A percentile compares a stretch with the other conserved stretches of the same genome.
phyloP scores from a whole-genome alignment of 2,888 invertebrate genomes.

The Tetropium fuscum region DNA sequence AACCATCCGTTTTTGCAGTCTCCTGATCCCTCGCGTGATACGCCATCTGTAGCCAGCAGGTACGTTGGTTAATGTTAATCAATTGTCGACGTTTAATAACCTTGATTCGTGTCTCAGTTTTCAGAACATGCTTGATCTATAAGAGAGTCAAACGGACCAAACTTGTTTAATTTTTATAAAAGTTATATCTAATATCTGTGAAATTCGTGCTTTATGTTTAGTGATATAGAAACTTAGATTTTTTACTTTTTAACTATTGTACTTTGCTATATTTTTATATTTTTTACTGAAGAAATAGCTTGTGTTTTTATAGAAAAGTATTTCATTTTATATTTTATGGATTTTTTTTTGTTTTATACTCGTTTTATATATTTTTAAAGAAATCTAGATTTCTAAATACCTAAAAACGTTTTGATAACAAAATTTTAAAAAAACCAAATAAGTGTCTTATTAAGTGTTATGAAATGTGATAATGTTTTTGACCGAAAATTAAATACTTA shows the following conservation, averaged over 20 bases:
- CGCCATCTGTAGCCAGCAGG: constrained; percentile 83
- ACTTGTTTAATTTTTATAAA: constrained; percentile 15
- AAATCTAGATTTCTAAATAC: too few species aligned
- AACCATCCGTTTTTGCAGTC: constrained; percentile 77
- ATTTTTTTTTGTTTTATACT: constrained; percentile 1
- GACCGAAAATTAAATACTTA: too few species aligned
- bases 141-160: constrained; percentile 40
- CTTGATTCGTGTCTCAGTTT: constrained; percentile 54
- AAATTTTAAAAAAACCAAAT: too few species aligned
- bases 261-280: constrained; percentile 31
- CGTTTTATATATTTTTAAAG: too few species aligned
- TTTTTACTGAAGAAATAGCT: constrained; percentile 22
- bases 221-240: constrained; percentile 31
- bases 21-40: constrained; percentile 81
- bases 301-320: constrained; percentile 21
- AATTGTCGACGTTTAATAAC: constrained; percentile 1
- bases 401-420: too few species aligned
- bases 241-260: constrained; percentile 24
- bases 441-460: too few species aligned
- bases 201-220: constrained; percentile 43
- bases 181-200: constrained; percentile 32
- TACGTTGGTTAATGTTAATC: constrained; percentile 57
- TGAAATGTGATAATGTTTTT: too few species aligned
- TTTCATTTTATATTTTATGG: constrained; percentile 25
- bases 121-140: constrained; percentile 63